A percentile compares a stretch with the other conserved stretches of the same genome.
Conservation (phyloP, 2,797 vertebrate species). For the Chiroxiphia lanceolata region DNA sequence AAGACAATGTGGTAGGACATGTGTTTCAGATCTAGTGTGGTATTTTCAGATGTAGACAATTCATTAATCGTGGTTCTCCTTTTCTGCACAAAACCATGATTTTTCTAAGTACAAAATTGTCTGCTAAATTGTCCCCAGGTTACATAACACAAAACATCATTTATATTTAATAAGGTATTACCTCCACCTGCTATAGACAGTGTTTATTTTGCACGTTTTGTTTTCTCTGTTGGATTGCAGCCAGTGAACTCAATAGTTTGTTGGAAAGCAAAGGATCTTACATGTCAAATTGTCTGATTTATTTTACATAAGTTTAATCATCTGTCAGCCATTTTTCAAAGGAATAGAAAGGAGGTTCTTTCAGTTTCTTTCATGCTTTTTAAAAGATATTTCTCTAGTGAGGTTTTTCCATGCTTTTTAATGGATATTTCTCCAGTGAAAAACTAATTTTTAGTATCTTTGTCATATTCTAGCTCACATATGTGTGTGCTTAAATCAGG, state of each 20-base stretch:
- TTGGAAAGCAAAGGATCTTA: slow-evolving; percentile 24
- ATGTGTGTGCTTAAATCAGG: not conserved
- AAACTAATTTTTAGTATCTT: not conserved
- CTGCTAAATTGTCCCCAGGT: slow-evolving; percentile 60
- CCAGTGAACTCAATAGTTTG: slow-evolving; percentile 14
- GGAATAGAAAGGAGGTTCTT: not conserved
- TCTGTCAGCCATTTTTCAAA: not conserved
- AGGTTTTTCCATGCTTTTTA: not conserved
- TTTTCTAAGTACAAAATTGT: slow-evolving; percentile 54
- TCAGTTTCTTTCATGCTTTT: not conserved
- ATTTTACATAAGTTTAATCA: slow-evolving; percentile 9
- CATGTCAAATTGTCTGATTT: slow-evolving; percentile 34
- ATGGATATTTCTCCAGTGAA: not conserved
- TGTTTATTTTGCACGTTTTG: slow-evolving; percentile 49
- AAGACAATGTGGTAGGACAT: slow-evolving; percentile 55
- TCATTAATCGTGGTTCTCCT: slow-evolving; percentile 64
- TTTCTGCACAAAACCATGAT: slow-evolving; percentile 56
- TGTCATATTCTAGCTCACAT: not conserved
- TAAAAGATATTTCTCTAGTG: not conserved
- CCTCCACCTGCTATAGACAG: slow-evolving; percentile 46
- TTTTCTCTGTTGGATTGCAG: slow-evolving; percentile 2
- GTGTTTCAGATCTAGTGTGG: slow-evolving; percentile 67
- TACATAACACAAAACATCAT: slow-evolving; percentile 47
- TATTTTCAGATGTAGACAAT: slow-evolving; percentile 70
- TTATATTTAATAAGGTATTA: slow-evolving; percentile 49